Evolutionary conservation across 2,797 vertebrate species (phyloP).

Genomic region (Salarias fasciatus): DNA sequence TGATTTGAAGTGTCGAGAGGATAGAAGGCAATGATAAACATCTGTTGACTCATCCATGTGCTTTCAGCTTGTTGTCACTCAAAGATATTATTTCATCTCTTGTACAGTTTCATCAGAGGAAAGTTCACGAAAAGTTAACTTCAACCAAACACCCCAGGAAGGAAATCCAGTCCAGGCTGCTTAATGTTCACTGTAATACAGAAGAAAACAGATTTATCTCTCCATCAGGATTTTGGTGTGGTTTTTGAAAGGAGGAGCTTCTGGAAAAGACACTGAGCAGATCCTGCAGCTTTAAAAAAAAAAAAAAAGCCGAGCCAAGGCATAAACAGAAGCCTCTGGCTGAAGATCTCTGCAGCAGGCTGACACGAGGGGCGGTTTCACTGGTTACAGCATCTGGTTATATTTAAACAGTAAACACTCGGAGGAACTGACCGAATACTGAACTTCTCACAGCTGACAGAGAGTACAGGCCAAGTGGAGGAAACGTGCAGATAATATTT

Average conservation of each 20-base stretch:
- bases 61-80: slow-evolving; percentile 23
- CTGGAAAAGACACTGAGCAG: slow-evolving; percentile 24
- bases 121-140: slow-evolving; percentile 6
- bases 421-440: slow-evolving; percentile 30
- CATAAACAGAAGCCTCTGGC: slow-evolving; percentile 27
- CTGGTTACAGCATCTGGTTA: slow-evolving; percentile 14
- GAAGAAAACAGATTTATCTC: slow-evolving; percentile 10
- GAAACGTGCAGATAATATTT: slow-evolving; percentile 8
- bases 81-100: slow-evolving; percentile 7
- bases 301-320: slow-evolving; percentile 10
- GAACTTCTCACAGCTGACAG: slow-evolving; percentile 21
- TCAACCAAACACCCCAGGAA: slow-evolving; percentile 3
- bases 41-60: slow-evolving; percentile 1
- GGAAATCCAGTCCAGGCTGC: slow-evolving; percentile 10
- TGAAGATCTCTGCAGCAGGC: slow-evolving; percentile 6
- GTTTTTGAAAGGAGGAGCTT: slow-evolving; percentile 15
- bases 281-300: slow-evolving; percentile 28
- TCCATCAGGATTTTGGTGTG: slow-evolving; percentile 24
- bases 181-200: slow-evolving; percentile 4
- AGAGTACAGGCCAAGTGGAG: slow-evolving; percentile 11
- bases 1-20: slow-evolving; percentile 10
- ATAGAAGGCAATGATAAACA: slow-evolving; percentile 4
- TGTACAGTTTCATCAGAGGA: slow-evolving; percentile 20
- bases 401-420: slow-evolving; percentile 28
- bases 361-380: slow-evolving; percentile 7